These are phyloP conservation scores for Trichomalopsis sarcophagae DNA, from an alignment of 1,140 invertebrate species.

Conservation along the genomic window DNA sequence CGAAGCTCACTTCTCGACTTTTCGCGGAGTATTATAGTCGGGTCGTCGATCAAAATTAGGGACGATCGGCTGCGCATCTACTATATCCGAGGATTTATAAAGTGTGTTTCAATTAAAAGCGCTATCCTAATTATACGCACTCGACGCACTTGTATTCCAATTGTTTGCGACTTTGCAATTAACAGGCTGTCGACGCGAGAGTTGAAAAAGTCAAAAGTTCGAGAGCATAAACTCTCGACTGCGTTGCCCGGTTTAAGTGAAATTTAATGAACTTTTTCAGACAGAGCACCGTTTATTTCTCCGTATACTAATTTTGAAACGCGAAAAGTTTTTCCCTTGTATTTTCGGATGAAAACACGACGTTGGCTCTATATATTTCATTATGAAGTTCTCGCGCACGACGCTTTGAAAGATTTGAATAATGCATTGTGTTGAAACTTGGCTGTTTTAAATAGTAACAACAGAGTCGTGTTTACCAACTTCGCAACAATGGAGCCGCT, in stretches of 20 bases:
- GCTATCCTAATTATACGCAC: too few relatives aligned
- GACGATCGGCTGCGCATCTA: too few relatives aligned
- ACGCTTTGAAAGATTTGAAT: not conserved
- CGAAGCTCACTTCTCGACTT: not conserved
- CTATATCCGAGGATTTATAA: too few relatives aligned
- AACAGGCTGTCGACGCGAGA: not conserved
- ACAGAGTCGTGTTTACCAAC: too few relatives aligned
- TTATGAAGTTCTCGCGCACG: not conserved
- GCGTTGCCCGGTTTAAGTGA: not conserved
- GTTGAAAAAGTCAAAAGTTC: not conserved
- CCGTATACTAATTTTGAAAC: not conserved
- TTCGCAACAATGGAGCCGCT: too few relatives aligned
- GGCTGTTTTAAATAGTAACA: too few relatives aligned
- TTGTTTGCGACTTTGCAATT: not conserved
- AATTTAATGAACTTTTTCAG: not conserved
- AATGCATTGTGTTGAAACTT: not conserved
- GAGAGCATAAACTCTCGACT: not conserved
- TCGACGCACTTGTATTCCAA: not conserved
- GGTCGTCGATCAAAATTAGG: too few relatives aligned
- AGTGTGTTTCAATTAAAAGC: too few relatives aligned
- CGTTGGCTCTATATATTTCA: not conserved
- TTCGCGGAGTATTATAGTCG: not conserved
- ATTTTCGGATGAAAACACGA: not conserved
- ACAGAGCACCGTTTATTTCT: not conserved
- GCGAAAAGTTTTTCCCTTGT: not conserved